Evolutionary conservation across 2,113 vertebrate genomes (phyloP).

Genomic region (Sylvietta virens): DNA sequence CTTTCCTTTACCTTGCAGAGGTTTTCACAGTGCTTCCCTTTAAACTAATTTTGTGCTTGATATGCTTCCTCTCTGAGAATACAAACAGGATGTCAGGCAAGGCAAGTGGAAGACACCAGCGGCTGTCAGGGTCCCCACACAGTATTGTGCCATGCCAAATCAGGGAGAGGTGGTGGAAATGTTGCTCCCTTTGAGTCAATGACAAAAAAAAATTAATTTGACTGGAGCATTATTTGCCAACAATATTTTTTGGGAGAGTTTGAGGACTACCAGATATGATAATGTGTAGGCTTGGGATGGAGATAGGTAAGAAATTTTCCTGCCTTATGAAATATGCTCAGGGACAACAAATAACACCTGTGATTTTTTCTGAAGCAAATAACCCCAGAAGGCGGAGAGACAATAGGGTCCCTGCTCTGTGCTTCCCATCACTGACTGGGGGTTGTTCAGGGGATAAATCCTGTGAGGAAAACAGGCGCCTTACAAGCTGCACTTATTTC

Average conservation of each 20-base stretch:
- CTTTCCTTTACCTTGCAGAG: neutral
- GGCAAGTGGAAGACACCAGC: neutral
- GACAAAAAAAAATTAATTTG: neutral
- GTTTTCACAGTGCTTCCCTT: neutral
- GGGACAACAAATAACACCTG: neutral
- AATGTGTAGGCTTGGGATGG: accelerated
- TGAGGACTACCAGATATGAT: neutral
- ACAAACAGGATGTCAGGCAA: neutral
- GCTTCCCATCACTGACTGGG: neutral
- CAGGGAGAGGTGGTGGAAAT: neutral
- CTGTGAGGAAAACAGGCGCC: neutral
- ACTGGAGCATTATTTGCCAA: neutral
- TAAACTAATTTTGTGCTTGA: neutral
- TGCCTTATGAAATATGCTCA: neutral
- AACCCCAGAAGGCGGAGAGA: neutral
- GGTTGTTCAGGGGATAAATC: neutral
- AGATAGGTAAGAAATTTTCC: neutral
- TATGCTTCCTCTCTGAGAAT: neutral
- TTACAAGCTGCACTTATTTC: neutral
- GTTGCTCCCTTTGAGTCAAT: neutral
- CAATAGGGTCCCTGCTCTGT: neutral
- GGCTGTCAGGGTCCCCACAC: neutral
- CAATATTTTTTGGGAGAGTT: neutral
- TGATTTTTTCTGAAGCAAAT: neutral
- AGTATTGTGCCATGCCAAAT: neutral